Base-by-base conservation (phyloP, 2,888 invertebrate species). In the Drosophila melanocephala region DNA sequence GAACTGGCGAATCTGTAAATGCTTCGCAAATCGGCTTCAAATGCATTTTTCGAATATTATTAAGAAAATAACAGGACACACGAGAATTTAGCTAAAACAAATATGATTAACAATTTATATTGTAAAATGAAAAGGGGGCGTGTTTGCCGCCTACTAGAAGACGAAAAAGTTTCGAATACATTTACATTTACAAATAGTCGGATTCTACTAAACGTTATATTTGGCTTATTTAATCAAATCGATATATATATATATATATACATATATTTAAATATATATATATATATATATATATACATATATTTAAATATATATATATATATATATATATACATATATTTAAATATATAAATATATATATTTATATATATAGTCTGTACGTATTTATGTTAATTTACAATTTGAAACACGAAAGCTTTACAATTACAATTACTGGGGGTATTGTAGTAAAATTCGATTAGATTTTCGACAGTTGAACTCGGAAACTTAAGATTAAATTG, bases 221-320 rank as follows among this genome's bases (percentile, higher is more conserved):
- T 89, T 86, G 89, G 86, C 89, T 86, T 86, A 85, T 75, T 74
- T 72, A 84, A 76, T 77, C 79, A 87, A 87, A 81, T 72, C 55
- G 65, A 61, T 72, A 64, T 47, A 67, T 74, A 79, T 55, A 81
- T 51, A 56, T 52, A 37, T 72, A 76, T 39, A 66, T 72, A 75
- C 56, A 76, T 33, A 66, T 72, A 77, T 58, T 60, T 44, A 62
- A 77, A 79, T 56, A 77, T 53, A 26, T 26, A 26, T 1, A 26
- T 26, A 72, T 53, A 52, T 55, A 22, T 22, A 44, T 4, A 39
- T 39, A 56, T 56, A 52, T 72, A 42, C 5, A 71, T 44, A 66
- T 81, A 79, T 58, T 22, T 72, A 63, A 39, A 67, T 74, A 79
- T 55, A 81, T 51, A 56, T 50, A 42, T 76, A 76, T 39, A 66